phyloP scores from a whole-genome alignment of 2,113 vertebrate genomes.

The Motacilla tschutschensis region DNA sequence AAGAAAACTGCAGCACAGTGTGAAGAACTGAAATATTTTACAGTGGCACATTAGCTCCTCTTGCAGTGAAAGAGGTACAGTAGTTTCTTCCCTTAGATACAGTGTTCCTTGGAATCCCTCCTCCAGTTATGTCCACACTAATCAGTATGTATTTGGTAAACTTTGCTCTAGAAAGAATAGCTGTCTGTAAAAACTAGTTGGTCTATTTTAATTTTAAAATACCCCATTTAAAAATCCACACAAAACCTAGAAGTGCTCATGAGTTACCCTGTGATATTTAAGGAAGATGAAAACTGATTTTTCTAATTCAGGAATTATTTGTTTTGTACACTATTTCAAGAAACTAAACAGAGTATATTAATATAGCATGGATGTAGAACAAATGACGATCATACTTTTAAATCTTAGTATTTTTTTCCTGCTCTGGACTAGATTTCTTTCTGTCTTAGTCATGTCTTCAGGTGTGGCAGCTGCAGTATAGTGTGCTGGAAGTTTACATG shows the following conservation, averaged over 20 bases:
- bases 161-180: neutral
- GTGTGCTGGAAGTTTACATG: neutral
- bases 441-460: neutral
- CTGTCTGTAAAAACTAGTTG: neutral
- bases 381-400: neutral
- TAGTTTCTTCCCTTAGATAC: neutral
- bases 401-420: neutral
- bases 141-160: neutral
- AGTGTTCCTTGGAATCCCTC: neutral
- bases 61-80: neutral
- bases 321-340: neutral
- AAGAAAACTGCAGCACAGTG: neutral
- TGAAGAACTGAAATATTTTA: conserved; percentile 11
- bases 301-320: neutral
- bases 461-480: neutral
- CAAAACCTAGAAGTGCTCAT: neutral
- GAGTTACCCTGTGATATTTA: neutral
- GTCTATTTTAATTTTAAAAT: neutral
- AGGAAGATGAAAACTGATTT: neutral
- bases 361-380: neutral
- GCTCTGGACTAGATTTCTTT: neutral
- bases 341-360: neutral
- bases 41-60: neutral
- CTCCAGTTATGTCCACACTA: neutral
- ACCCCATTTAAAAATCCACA: neutral